Conservation (phyloP, 2,113 vertebrate species). For the Ictalurus furcatus region DNA sequence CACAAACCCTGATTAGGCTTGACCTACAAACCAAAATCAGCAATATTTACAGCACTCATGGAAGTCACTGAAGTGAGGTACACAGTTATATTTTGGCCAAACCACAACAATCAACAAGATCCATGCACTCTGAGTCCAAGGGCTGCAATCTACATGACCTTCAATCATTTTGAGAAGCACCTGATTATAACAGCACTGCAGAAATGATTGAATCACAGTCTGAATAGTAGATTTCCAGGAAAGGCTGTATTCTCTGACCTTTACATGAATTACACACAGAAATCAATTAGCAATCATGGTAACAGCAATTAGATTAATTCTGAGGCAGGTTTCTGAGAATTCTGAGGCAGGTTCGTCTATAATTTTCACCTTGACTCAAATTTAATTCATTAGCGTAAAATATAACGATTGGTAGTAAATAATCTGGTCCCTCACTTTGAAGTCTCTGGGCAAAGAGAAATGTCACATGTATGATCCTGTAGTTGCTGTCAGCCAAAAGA, state of each 20-base stretch:
- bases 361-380: not conserved
- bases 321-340: not conserved
- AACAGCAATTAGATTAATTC: not conserved
- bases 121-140: not conserved
- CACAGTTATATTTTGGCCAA: not conserved
- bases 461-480: not conserved
- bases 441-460: conserved; percentile 8
- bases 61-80: not conserved
- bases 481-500: not conserved
- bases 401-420: not conserved
- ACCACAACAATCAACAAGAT: conserved; percentile 2
- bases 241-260: not conserved
- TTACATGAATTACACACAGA: not conserved
- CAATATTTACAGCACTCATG: not conserved
- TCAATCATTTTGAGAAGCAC: not conserved
- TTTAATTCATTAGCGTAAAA: conserved; percentile 1
- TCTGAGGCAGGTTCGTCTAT: not conserved
- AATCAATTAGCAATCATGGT: not conserved
- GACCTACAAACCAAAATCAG: conserved; percentile 19
- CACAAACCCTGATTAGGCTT: conserved; percentile 4
- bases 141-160: not conserved
- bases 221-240: not conserved
- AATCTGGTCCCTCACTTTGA: not conserved
- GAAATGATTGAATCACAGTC: not conserved
- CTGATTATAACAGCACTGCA: not conserved